Evolutionary conservation across 1,140 invertebrate genomes (phyloP), one percentile per base, ranked within the genome.

Genomic region (Drosophila jambulina): DNA sequence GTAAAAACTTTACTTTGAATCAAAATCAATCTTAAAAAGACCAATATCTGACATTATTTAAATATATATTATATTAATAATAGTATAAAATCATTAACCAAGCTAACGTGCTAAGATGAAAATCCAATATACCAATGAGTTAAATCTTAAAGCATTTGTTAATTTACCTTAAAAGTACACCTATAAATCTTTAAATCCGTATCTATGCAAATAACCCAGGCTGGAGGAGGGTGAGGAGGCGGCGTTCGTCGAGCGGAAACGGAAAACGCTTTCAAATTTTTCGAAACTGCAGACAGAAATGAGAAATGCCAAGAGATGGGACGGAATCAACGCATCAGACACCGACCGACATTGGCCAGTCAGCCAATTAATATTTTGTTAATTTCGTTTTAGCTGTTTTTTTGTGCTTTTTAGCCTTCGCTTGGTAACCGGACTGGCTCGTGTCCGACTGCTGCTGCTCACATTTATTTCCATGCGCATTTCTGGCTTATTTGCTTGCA

Each of bases 351-450:
- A 60, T 27, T 38, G 57, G 78, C 78, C 80, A 80, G 80, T 82
- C 71, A 80, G 80, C 78, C 83, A 87, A 87, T 87, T 87, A 87
- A 88, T 87, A 82, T 82, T 82, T 82, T 64, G 75, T 69, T 78
- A 74, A 82, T 82, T 76, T 62, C 63, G 71, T 65, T 80, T 80
- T 63, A 64, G 65, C 43, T 65, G 49, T 49, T 48, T 9, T 21
- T 4, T 25, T 46, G 21, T 46, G 6, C 10, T 23, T 21, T 23
- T 45, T 27, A 6, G 9, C n/a, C 1, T n/a, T n/a, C 10, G 48
- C 32, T 51, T 2, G 8, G 32, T 5, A 36, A 72, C 36, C 45
- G 57, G 69, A 59, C 46, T 59, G 53, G 71, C 83, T 87, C 83
- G 83, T 83, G 83, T 87, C 77, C 67, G 68, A 46, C 23, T 45